phyloP scores from a whole-genome alignment of 2,888 invertebrate species.

The Agrochola lychnidis region DNA sequence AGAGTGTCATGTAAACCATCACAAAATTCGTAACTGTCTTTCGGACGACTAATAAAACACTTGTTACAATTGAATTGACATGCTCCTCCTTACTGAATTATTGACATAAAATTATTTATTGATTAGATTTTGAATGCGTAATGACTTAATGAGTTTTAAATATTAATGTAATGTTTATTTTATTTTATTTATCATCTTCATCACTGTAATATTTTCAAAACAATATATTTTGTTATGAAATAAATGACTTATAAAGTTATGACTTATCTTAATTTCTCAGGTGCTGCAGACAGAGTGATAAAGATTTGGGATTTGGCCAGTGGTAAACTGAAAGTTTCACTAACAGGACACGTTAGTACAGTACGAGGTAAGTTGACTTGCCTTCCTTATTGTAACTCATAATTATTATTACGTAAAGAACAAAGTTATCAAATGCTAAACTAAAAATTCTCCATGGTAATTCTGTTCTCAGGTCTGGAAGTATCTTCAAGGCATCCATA shows the following conservation, averaged over 20 bases:
- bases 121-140: no score
- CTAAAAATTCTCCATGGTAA: constrained; percentile 1
- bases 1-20: not conserved
- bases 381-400: not conserved
- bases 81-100: not conserved
- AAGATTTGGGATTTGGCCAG: constrained; percentile 99
- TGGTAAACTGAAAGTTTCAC: constrained; percentile 98
- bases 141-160: no score
- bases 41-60: not conserved
- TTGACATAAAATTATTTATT: no score
- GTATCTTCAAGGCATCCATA: constrained; percentile 99
- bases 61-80: not conserved
- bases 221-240: no score
- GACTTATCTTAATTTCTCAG: constrained; percentile 76
- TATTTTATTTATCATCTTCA: no score
- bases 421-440: not conserved
- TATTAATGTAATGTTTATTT: no score
- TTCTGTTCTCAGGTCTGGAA: constrained; percentile 92
- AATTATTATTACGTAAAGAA: not conserved
- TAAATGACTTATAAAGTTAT: no score
- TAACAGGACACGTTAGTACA: constrained; percentile 99
- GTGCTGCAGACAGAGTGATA: constrained; percentile 99
- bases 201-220: no score
- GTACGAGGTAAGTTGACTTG: constrained; percentile 93
- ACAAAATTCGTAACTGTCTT: not conserved